These are phyloP conservation scores for Helostoma temminkii DNA, from an alignment of 2,797 vertebrate genomes.

Conservation along the genomic window DNA sequence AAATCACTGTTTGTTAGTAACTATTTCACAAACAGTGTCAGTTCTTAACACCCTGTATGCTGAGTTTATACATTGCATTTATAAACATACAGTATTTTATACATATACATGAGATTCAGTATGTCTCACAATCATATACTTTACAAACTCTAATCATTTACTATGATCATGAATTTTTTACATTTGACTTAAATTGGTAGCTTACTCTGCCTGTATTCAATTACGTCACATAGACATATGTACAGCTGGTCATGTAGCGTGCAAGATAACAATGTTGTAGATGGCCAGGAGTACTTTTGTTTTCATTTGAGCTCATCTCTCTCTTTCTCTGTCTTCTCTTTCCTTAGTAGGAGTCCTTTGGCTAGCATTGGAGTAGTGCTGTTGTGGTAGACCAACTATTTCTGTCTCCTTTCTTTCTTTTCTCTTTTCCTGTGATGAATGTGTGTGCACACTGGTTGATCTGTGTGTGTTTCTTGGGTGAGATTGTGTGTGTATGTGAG, in stretches of 20 bases:
- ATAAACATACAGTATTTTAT: neutral
- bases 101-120: too few species aligned
- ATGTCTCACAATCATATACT: neutral
- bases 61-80: too few species aligned
- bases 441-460: slow-evolving; percentile 49
- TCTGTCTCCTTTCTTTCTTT: slow-evolving; percentile 72
- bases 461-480: slow-evolving; percentile 12
- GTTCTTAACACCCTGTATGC: too few species aligned
- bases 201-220: neutral
- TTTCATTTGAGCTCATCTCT: slow-evolving; percentile 68
- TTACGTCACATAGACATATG: slow-evolving; percentile 7
- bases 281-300: slow-evolving; percentile 53
- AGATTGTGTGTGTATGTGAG: slow-evolving; percentile 17
- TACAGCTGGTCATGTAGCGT: slow-evolving; percentile 54
- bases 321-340: slow-evolving; percentile 77
- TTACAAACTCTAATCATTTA: neutral
- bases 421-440: slow-evolving; percentile 71
- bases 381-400: slow-evolving; percentile 83
- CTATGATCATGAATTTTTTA: neutral
- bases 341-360: slow-evolving; percentile 77
- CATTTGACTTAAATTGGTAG: neutral
- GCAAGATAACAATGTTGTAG: slow-evolving; percentile 70
- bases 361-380: slow-evolving; percentile 81
- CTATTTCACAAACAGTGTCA: neutral
- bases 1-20: neutral